phyloP scores from a whole-genome alignment of 2,113 vertebrate species.

The Polypterus bichir region DNA sequence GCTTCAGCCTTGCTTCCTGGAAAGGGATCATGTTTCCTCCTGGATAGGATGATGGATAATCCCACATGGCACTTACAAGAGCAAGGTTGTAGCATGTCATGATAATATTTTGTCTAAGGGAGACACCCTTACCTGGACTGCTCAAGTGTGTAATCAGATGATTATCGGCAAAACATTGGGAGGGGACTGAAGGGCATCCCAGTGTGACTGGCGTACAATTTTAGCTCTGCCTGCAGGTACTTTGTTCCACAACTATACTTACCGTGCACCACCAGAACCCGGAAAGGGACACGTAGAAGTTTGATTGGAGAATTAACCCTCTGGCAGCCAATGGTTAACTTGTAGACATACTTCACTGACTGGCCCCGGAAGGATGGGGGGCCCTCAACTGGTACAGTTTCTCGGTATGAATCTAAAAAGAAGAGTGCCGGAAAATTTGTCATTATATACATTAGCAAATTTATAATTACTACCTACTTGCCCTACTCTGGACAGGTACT shows the following conservation, averaged over 20 bases:
- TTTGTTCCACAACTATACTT: conserved; percentile 16
- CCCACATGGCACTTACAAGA: too few relatives aligned
- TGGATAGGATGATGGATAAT: too few relatives aligned
- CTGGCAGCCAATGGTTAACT: conserved; percentile 94
- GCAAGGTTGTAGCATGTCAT: too few relatives aligned
- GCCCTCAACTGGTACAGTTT: conserved; percentile 72
- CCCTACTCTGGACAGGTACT: not conserved
- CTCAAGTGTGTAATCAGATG: too few relatives aligned
- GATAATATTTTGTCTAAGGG: too few relatives aligned
- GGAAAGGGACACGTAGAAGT: conserved; percentile 83
- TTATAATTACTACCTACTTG: not conserved
- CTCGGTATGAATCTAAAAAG: conserved; percentile 77
- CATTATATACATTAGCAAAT: not conserved
- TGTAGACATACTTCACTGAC: conserved; percentile 92
- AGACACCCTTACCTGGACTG: too few relatives aligned
- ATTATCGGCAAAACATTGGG: too few relatives aligned
- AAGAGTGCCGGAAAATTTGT: conserved; percentile 1
- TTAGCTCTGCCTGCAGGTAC: too few relatives aligned
- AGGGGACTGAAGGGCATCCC: too few relatives aligned
- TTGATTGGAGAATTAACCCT: conserved; percentile 95
- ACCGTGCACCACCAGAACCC: conserved; percentile 87
- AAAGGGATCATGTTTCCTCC: too few relatives aligned
- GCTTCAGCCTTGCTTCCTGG: too few relatives aligned
- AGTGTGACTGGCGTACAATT: too few relatives aligned
- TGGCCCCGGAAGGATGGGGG: conserved; percentile 93